These are phyloP conservation scores for Sebastes schlegelii DNA, from an alignment of 2,113 vertebrate genomes.

Conservation along the genomic window DNA sequence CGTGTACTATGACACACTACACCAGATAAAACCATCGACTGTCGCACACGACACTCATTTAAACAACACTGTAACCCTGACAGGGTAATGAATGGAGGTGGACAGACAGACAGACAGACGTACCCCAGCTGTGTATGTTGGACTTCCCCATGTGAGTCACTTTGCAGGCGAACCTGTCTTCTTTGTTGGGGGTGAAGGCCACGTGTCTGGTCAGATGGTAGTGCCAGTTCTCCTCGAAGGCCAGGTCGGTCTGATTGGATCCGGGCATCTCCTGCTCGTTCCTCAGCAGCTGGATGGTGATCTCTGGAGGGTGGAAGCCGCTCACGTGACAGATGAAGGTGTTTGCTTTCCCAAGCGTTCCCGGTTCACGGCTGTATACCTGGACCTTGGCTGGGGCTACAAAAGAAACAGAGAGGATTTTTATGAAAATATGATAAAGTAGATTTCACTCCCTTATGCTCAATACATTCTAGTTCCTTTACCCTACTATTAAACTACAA, in stretches of 20 bases:
- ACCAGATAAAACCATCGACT: too few species aligned
- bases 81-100: neutral
- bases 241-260: conserved; percentile 73
- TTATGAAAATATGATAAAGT: neutral
- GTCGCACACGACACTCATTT: too few species aligned
- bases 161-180: neutral
- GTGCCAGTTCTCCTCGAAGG: conserved; percentile 86
- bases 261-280: neutral
- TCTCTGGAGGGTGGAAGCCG: conserved; percentile 85
- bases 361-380: conserved; percentile 80
- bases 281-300: conserved; percentile 77
- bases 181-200: conserved; percentile 43
- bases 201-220: conserved; percentile 83
- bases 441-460: neutral
- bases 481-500: neutral
- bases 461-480: neutral
- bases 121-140: conserved; percentile 67
- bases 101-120: neutral
- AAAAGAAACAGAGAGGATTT: neutral
- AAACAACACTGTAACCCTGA: too few species aligned
- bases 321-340: conserved; percentile 85
- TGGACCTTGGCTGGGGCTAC: conserved; percentile 79
- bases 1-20: too few species aligned
- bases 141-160: conserved; percentile 50
- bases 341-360: conserved; percentile 45